A percentile compares a stretch with the other conserved stretches of the same genome.
Evolutionary conservation across 1,140 invertebrate genomes (phyloP).

Genomic region (Drosophila melanica): DNA sequence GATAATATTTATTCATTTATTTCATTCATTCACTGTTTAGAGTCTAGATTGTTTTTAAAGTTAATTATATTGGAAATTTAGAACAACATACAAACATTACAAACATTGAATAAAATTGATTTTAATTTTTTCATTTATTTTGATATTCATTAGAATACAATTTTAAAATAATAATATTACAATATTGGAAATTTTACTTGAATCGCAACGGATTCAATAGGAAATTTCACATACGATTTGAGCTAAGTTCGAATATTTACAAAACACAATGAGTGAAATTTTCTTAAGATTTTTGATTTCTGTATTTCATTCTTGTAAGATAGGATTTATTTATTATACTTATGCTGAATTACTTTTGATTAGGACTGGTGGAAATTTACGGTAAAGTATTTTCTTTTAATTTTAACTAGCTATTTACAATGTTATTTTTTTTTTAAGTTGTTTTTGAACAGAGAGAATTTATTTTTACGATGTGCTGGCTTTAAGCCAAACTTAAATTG

Average conservation of each 20-base stretch:
- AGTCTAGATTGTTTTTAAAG: constrained; percentile 53
- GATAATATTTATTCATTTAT: constrained; percentile 47
- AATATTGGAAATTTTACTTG: constrained; percentile 48
- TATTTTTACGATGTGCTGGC: constrained; percentile 16
- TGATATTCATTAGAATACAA: constrained; percentile 22
- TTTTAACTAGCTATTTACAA: constrained; percentile 70
- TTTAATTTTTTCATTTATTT: constrained; percentile 21
- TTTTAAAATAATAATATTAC: constrained; percentile 31
- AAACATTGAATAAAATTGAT: constrained; percentile 67
- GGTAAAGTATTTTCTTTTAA: constrained; percentile 34
- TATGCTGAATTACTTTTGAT: constrained; percentile 45
- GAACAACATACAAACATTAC: constrained; percentile 79
- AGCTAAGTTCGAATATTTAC: constrained; percentile 66
- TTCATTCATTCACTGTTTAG: constrained; percentile 59
- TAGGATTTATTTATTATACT: constrained; percentile 14
- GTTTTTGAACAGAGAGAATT: constrained; percentile 22
- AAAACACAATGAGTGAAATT: constrained; percentile 44
- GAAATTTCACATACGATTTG: constrained; percentile 56
- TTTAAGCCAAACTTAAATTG: constrained; percentile 54
- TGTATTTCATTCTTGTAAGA: constrained; percentile 15
- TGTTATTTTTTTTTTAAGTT: neutral
- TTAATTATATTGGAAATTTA: constrained; percentile 52
- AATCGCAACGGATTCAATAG: constrained; percentile 40
- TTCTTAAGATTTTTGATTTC: constrained; percentile 32
- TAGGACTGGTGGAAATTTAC: constrained; percentile 52